Evolutionary conservation across 2,797 vertebrate genomes (phyloP).

Genomic region (Catharus ustulatus): DNA sequence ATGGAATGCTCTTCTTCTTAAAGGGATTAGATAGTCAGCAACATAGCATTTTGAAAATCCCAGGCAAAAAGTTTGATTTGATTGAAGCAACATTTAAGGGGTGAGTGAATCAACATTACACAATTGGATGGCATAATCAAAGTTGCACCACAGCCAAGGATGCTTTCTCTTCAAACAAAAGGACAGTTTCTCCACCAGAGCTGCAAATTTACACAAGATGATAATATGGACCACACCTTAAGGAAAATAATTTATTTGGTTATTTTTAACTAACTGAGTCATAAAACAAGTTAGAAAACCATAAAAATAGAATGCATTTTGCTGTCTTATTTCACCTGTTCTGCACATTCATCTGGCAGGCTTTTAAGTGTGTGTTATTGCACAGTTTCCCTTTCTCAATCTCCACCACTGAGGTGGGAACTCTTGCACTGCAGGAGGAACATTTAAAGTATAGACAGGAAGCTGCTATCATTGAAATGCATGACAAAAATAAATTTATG

Average conservation of each 20-base stretch:
- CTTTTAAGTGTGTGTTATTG: background rate
- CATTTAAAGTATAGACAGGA: background rate
- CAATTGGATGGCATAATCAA: background rate
- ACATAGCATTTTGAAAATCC: background rate
- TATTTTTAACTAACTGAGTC: background rate
- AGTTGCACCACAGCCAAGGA: background rate
- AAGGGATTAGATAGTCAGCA: background rate
- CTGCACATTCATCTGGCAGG: background rate
- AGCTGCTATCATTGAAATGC: conserved; percentile 10
- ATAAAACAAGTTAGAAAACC: background rate
- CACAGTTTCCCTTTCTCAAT: background rate
- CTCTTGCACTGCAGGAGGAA: conserved; percentile 3
- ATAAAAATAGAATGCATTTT: background rate
- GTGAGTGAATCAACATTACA: background rate
- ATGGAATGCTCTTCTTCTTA: background rate
- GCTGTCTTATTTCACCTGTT: background rate
- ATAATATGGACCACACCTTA: background rate
- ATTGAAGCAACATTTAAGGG: background rate
- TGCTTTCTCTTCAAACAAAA: background rate
- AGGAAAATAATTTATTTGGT: background rate
- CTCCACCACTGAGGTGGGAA: background rate
- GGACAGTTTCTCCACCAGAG: background rate
- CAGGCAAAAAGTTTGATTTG: background rate
- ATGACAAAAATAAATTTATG: conserved; percentile 54
- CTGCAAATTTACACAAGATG: background rate